Conservation (phyloP, 2,888 invertebrate species). For the Phortica magna region DNA sequence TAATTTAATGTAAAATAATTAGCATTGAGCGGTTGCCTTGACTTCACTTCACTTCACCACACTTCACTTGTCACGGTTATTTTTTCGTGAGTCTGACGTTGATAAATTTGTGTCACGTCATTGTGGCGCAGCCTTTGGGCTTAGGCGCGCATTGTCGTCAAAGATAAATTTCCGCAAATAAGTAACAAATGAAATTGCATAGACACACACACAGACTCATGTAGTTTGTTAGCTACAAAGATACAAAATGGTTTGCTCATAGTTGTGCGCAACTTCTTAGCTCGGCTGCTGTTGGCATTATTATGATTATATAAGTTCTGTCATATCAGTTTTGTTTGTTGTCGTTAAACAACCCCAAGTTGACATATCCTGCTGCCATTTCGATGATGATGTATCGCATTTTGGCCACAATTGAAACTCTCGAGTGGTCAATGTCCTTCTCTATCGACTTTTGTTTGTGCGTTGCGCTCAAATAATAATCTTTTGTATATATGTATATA, state of each 20-base stretch:
- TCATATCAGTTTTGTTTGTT: conserved; percentile 2
- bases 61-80: conserved; percentile 3
- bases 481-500: too few relatives aligned
- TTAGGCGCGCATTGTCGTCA: conserved; percentile 35
- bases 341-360: neutral
- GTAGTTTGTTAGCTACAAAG: too few relatives aligned
- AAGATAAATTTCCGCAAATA: conserved; percentile 30
- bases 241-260: neutral
- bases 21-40: conserved; percentile 58
- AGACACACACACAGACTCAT: neutral
- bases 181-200: conserved; percentile 8
- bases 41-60: conserved; percentile 25
- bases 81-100: conserved; percentile 55
- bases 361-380: conserved; percentile 20
- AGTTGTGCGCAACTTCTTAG: neutral
- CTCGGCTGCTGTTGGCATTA: neutral
- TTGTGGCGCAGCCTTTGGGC: conserved; percentile 46
- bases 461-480: too few relatives aligned
- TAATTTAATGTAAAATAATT: conserved; percentile 79
- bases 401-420: conserved; percentile 20
- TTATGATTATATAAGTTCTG: conserved; percentile 14
- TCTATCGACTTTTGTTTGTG: too few relatives aligned
- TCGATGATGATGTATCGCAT: conserved; percentile 11
- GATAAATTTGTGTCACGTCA: conserved; percentile 47
- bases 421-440: too few relatives aligned